Conservation (phyloP, 2,113 vertebrate species). For the Paramisgurnus dabryanus region DNA sequence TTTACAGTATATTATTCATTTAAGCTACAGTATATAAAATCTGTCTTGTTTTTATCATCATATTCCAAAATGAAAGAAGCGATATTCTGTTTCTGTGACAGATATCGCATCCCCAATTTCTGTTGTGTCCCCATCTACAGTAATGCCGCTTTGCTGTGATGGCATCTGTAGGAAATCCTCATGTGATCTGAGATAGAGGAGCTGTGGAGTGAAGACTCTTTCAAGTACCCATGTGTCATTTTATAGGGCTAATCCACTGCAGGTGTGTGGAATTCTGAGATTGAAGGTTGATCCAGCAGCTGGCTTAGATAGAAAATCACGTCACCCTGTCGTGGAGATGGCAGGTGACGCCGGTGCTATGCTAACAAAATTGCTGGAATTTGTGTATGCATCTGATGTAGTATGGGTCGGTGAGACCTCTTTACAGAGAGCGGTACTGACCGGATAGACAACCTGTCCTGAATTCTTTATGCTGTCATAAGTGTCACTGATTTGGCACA, state of each 20-base stretch:
- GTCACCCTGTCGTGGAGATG: slow-evolving; percentile 21
- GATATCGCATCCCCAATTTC: background rate
- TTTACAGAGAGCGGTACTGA: background rate
- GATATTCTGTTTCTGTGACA: background rate
- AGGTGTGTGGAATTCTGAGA: slow-evolving; percentile 58
- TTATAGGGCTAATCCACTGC: slow-evolving; percentile 53
- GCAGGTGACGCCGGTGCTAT: slow-evolving; percentile 44
- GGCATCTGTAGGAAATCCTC: background rate
- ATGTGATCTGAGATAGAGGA: background rate
- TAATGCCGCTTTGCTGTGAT: background rate
- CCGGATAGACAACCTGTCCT: background rate
- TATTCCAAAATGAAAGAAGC: too few species aligned
- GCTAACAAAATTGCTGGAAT: background rate
- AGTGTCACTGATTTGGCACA: background rate
- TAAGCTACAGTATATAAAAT: too few species aligned
- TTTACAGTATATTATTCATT: too few species aligned
- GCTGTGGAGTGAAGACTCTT: slow-evolving; percentile 28
- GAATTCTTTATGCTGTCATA: background rate
- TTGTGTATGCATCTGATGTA: slow-evolving; percentile 35
- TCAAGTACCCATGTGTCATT: slow-evolving; percentile 13
- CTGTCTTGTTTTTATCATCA: too few species aligned
- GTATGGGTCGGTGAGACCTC: background rate
- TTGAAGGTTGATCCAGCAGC: slow-evolving; percentile 28
- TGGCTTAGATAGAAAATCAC: slow-evolving; percentile 44
- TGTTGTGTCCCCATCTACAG: slow-evolving; percentile 1